These are phyloP conservation scores for Tapera naevia DNA, from an alignment of 2,797 vertebrate species.

Conservation along the genomic window DNA sequence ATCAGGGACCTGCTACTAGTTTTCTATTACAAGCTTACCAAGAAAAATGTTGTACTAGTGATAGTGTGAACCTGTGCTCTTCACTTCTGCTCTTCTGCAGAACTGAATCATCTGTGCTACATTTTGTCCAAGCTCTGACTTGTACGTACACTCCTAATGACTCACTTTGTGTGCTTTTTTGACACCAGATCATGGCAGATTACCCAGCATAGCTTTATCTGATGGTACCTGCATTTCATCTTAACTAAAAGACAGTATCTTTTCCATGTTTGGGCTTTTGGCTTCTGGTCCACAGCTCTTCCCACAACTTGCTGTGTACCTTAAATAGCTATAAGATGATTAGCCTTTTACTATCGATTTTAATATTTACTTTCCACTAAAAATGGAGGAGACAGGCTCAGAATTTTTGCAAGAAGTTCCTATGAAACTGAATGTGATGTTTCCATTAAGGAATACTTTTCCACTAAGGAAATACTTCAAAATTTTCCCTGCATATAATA, in stretches of 20 bases:
- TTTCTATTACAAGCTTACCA: neutral
- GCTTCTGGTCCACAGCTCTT: neutral
- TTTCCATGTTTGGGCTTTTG: conserved; percentile 38
- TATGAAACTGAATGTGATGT: neutral
- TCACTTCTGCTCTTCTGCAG: neutral
- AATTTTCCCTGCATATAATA: neutral
- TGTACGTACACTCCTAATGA: conserved; percentile 44
- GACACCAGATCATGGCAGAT: neutral
- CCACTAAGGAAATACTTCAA: neutral
- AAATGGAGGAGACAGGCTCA: neutral
- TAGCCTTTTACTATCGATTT: neutral
- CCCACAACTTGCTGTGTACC: neutral
- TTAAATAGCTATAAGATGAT: neutral
- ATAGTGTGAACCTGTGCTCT: neutral
- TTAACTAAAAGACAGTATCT: neutral
- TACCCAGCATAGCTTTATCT: neutral
- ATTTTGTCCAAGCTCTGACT: conserved; percentile 13
- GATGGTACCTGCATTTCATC: neutral
- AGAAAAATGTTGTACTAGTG: neutral
- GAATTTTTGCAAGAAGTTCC: neutral
- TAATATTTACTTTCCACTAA: neutral
- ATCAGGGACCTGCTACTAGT: neutral
- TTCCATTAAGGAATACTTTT: neutral
- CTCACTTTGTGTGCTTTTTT: conserved; percentile 28
- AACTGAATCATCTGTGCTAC: conserved; percentile 47